Conservation (phyloP, 1,140 invertebrate genomes). For the Triops cancriformis region DNA sequence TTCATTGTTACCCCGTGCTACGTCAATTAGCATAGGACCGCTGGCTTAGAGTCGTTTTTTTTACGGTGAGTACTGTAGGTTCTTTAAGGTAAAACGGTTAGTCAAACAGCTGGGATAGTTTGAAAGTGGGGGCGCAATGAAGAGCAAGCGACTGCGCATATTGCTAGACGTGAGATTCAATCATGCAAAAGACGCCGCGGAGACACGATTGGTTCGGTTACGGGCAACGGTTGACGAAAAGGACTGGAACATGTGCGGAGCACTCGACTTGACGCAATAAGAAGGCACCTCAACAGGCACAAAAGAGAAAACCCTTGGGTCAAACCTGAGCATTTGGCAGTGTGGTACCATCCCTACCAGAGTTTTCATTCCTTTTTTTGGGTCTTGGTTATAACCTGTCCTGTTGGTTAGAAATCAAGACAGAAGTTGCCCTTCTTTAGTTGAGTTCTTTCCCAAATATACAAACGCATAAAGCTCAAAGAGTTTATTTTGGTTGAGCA, state of each 20-base stretch:
- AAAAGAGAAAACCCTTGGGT: constrained; percentile 4
- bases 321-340: neutral
- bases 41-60: no score
- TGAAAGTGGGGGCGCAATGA: neutral
- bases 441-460: no score
- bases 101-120: neutral
- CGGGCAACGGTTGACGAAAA: neutral
- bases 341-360: neutral
- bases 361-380: neutral
- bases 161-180: neutral
- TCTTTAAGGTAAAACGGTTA: neutral
- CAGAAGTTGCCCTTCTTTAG: no score
- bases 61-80: neutral
- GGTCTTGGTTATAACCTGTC: neutral
- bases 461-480: no score
- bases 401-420: neutral
- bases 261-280: neutral
- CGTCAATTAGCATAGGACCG: no score
- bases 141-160: neutral
- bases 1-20: no score
- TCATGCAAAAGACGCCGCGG: neutral
- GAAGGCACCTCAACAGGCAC: neutral
- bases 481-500: no score
- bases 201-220: neutral
- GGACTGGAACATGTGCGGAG: neutral